Base-by-base conservation (phyloP, 2,113 vertebrate genomes). In the Todiramphus chloris region DNA sequence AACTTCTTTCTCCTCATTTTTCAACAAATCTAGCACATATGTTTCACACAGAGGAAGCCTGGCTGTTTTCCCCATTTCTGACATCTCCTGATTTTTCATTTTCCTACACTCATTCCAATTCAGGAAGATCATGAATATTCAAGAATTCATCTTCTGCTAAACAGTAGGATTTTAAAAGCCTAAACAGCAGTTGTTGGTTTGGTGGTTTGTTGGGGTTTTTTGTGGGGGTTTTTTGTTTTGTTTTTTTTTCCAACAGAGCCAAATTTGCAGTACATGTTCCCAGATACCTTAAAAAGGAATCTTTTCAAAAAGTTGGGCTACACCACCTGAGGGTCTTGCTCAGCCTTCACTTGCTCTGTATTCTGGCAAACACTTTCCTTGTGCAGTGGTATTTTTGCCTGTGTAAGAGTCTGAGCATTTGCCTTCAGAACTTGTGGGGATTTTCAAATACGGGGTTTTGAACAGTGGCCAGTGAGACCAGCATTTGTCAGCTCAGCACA, bases 31-130 rank as follows among this genome's bases (percentile, higher is more conserved):
- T 62, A 82, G 58, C 91, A 50, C 93, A 90, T 92, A 91, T 94
- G 94, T 87, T 93, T 87, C 84, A n/a, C 90, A 58, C 87, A 69
- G 84, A 72, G 94, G 89, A 95, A 87, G 84, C 53, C 70, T 96
- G 96, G 95, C 94, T 96, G 63, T 85, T 96, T 94, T 95, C 96
- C 96, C 87, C 87, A n/a, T 69, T 95, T 59, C 87, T 95, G 87
- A 94, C 91, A 90, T 94, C 62, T 95, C 76, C 83, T 83, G 84
- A 68, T 89, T 96, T 93, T 91, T 96, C 89, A n/a, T 91, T 93
- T 90, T 85, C 87, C 70, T 93, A 4, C 19, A 4, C 59, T 82
- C n/a, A 37, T 74, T 95, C 66, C 70, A 93, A 66, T 80, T 95
- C 63, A 76, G 74, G 66, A 76, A 89, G 78, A 77, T 85, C 66